phyloP scores from a whole-genome alignment of 2,797 vertebrate species.

The Sebastes wilsoni region DNA sequence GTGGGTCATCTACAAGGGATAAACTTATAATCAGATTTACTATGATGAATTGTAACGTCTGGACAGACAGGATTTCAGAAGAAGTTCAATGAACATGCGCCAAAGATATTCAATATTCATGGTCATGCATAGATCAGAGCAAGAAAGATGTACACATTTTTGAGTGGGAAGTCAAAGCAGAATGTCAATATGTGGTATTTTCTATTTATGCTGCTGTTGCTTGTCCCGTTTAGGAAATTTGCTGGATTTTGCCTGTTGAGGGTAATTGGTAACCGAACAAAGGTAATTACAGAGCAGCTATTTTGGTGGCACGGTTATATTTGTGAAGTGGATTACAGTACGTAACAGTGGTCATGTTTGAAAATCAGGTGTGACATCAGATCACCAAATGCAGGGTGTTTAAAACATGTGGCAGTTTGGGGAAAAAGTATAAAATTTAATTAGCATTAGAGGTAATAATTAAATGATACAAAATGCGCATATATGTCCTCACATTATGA shows the following conservation, averaged over 20 bases:
- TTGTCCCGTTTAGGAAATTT: constrained; percentile 32
- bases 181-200: constrained; percentile 65
- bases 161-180: constrained; percentile 56
- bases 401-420: not conserved
- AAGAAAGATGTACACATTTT: constrained; percentile 65
- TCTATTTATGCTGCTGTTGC: constrained; percentile 34
- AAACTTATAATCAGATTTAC: constrained; percentile 85
- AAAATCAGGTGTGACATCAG: not conserved
- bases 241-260: constrained; percentile 31
- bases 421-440: not conserved
- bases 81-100: constrained; percentile 54
- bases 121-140: constrained; percentile 44
- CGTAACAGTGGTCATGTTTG: not conserved
- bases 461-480: not conserved
- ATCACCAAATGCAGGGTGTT: not conserved
- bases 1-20: constrained; percentile 83
- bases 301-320: constrained; percentile 5
- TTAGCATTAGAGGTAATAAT: not conserved
- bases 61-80: constrained; percentile 66
- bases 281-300: constrained; percentile 30
- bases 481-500: not conserved
- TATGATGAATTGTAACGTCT: constrained; percentile 78
- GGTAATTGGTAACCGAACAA: constrained; percentile 32
- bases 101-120: constrained; percentile 59
- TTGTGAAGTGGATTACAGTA: not conserved